Evolutionary conservation across 2,888 invertebrate genomes (phyloP), one percentile per base, ranked within the genome.

Genomic region (Phrixothrix hirtus): DNA sequence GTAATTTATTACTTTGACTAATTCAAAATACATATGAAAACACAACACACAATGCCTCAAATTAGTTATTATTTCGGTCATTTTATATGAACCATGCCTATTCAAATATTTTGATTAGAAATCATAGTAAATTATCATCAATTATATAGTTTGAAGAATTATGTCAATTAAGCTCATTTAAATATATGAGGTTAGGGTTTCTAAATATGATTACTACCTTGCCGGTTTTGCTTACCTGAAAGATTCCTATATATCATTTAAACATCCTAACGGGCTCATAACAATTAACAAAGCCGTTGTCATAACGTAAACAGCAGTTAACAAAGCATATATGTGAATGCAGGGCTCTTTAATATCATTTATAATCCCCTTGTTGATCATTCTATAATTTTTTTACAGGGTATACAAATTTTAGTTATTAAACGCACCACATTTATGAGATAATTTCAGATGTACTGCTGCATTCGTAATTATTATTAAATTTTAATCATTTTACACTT

Each of bases 291-390:
- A 52, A 52, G 46, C 52, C 39, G 46, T 39, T 52, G 46, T 52
- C 52, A 34, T 52, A 52, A 52, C 52, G 35, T 46, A 52, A 52
- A 52, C 37, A 37, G 46, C 52, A 46, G 34, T 45, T 58, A 56
- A 58, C 55, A 46, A 38, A 31, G 45, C 42, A 52, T 55, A 47
- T 48, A 49, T 45, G 46, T 43, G 52, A 44, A 44, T 39, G 45
- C 37, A 35, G 44, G 58, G 54, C 52, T 48, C 48, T 58, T 58
- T 58, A 52, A 55, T 55, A 51, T 52, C 58, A 55, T 52, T 58
- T 52, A 52, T 58, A 45, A 48, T 49, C 36, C 58, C 48, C 49
- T 41, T 38, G 58, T 36, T 55, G 52, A 52, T 55, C 52, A 52
- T 55, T 52, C 41, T 45, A 38, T 34, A 36, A 47, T 29, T 52